Base-by-base conservation (phyloP, 2,888 invertebrate species). In the Apamea sordens region DNA sequence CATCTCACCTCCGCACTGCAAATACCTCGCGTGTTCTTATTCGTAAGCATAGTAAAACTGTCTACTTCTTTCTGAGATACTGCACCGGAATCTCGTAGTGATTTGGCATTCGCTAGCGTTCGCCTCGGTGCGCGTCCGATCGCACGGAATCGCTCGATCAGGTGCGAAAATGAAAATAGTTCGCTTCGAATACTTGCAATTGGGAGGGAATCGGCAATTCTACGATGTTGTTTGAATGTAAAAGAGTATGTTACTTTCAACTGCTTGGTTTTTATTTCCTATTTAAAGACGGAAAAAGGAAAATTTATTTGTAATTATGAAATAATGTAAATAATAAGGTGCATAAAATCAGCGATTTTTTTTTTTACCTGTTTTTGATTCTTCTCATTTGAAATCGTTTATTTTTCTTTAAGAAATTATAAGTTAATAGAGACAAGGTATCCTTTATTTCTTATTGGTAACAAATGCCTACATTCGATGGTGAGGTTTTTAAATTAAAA, bases 131-230 rank as follows among this genome's bases (percentile, higher is more conserved):
- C 63, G n/a, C 76, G 13, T 21, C 71, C 72, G 53, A 67, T 83
- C 64, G 68, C 47, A 73, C 18, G 71, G 76, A 70, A 76, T 53
- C 70, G 77, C 18, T 71, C 79, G 69, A 69, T 88, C 88, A 89
- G 89, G 89, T 89, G 87, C 65, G 82, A 82, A 76, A 85, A 68
- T 81, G 79, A 83, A 84, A 73, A 74, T 59, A 79, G 69, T 77
- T 76, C 77, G 68, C 75, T 75, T 85, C 63, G 28, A 69, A 59
- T 79, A 65, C 73, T 78, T 72, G 15, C 74, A 59, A 67, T 78
- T 75, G 67, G 15, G 18, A 65, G 61, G 13, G 53, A 65, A 77
- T 71, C 50, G 61, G 28, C 15, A 32, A 24, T 73, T 28, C 15
- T 56, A 53, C 8, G 56, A 63, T 65, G 69, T 82, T 53, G 59